A percentile compares a stretch with the other conserved stretches of the same genome.
Evolutionary conservation across 2,113 vertebrate species (phyloP).

Genomic region (Accipiter virgatus): DNA sequence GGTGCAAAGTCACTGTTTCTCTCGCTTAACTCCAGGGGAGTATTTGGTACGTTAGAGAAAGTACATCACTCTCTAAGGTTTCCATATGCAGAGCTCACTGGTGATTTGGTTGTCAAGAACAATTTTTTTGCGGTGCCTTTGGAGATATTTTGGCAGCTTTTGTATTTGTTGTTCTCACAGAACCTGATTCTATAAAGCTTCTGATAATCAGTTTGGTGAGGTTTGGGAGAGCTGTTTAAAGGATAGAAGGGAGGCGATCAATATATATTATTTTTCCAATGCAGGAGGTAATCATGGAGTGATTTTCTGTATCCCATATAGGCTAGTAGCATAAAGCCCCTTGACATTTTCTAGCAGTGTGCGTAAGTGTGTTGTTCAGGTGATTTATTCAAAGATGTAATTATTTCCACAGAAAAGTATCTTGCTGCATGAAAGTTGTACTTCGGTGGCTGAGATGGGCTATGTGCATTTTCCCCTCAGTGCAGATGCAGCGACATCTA

Average conservation of each 20-base stretch:
- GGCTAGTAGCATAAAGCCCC: neutral
- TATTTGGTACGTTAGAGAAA: neutral
- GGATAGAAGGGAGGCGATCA: neutral
- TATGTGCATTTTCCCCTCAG: neutral
- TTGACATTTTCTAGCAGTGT: neutral
- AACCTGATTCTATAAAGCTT: neutral
- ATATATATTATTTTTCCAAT: neutral
- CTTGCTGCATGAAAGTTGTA: neutral
- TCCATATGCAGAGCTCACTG: neutral
- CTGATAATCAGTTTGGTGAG: neutral
- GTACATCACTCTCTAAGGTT: neutral
- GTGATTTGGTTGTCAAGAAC: neutral
- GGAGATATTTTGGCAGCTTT: neutral
- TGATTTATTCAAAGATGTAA: neutral
- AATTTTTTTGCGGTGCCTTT: neutral
- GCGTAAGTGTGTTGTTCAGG: neutral
- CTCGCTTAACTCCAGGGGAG: neutral
- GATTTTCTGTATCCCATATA: neutral
- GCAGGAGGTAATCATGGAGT: neutral
- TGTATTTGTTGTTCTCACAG: neutral
- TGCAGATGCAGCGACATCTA: neutral
- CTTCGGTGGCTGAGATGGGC: neutral
- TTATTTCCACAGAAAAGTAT: neutral
- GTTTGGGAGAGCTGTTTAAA: neutral
- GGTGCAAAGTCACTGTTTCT: conserved; percentile 1